phyloP scores from a whole-genome alignment of 2,888 invertebrate species.

The Alviniconcha strummeri region DNA sequence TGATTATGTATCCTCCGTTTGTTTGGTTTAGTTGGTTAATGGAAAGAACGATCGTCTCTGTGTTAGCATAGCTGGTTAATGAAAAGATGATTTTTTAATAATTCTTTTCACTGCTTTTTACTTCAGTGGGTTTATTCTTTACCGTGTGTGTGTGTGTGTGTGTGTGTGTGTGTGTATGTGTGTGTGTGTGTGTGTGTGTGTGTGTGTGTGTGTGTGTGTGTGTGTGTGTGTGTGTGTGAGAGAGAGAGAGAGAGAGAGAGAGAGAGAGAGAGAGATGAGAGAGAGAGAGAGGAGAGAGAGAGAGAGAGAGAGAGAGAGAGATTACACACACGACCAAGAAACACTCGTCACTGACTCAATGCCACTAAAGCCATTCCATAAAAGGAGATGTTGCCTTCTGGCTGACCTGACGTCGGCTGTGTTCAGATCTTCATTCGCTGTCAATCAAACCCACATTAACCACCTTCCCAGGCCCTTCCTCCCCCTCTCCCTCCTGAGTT shows the following conservation, averaged over 20 bases:
- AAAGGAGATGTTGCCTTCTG: neutral
- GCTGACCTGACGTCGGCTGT: neutral
- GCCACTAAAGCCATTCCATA: no score
- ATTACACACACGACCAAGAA: neutral
- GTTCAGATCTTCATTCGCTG: no score
- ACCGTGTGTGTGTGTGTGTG: neutral
- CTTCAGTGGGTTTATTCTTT: neutral
- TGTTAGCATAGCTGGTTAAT: no score
- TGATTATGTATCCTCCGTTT: no score
- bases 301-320: neutral
- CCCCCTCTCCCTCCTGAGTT: no score
- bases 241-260: neutral
- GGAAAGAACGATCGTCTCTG: no score
- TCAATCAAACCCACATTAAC: no score
- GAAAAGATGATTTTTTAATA: no score
- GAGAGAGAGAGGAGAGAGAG: neutral
- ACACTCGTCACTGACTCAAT: no score
- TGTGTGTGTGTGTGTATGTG: slow-evolving; percentile 9
- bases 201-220: slow-evolving; percentile 10
- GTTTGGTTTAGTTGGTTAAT: no score
- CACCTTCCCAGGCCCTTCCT: no score
- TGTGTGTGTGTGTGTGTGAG: slow-evolving; percentile 15
- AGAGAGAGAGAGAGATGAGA: neutral
- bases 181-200: slow-evolving; percentile 14
- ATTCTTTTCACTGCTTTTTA: no score